These are phyloP conservation scores for Pocillopora meandrina DNA, from an alignment of 92 coral and sea anemone species.

Conservation along the genomic window DNA sequence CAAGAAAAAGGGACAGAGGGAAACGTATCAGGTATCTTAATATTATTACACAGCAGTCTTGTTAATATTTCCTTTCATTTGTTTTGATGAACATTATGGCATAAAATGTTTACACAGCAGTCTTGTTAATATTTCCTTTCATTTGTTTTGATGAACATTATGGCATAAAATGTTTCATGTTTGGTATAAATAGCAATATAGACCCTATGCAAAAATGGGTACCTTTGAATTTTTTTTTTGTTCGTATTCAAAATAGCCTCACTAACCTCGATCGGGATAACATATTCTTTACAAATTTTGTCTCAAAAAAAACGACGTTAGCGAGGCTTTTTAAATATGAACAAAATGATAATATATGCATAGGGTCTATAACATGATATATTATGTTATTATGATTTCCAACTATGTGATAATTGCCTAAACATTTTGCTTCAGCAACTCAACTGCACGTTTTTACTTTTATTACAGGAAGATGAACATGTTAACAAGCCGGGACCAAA, in stretches of 20 bases:
- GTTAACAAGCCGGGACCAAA: slow-evolving; percentile 2
- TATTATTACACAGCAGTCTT: not conserved
- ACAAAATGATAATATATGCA: too few relatives aligned
- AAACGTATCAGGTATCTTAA: slow-evolving; percentile 19
- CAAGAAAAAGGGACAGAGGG: slow-evolving; percentile 13
- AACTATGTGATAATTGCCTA: not conserved
- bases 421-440: not conserved
- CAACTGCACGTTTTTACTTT: not conserved
- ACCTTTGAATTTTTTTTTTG: too few relatives aligned
- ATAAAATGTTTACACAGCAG: not conserved
- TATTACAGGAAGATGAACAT: not conserved
- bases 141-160: not conserved
- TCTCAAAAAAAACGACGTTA: too few relatives aligned
- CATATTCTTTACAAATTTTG: too few relatives aligned
- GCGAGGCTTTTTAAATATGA: too few relatives aligned
- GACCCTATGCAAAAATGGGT: too few relatives aligned
- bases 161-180: slow-evolving; percentile 5
- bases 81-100: not conserved
- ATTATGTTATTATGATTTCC: too few relatives aligned
- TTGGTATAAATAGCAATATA: not conserved
- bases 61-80: slow-evolving; percentile 8
- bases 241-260: too few relatives aligned
- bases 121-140: slow-evolving; percentile 11
- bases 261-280: too few relatives aligned
- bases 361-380: too few relatives aligned